Evolutionary conservation across 2,888 invertebrate genomes (phyloP).

Genomic region (Tenthredo notha): DNA sequence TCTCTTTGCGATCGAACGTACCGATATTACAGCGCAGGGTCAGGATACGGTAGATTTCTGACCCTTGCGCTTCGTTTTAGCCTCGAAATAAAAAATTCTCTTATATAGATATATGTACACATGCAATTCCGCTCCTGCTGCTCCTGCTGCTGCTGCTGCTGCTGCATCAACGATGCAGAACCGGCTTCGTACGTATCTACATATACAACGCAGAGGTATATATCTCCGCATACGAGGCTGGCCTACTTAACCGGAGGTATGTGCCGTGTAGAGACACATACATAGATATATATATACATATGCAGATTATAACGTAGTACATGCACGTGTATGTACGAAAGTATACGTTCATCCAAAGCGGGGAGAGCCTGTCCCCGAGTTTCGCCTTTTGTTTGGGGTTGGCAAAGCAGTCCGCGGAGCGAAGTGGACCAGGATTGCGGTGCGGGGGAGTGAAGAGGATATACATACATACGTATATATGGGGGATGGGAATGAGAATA

Average conservation of each 20-base stretch:
- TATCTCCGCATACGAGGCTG: slow-evolving; percentile 17
- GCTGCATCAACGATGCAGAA: slow-evolving; percentile 19
- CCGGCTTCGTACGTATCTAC: slow-evolving; percentile 3
- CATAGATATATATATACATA: background rate
- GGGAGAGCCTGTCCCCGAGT: slow-evolving; percentile 3
- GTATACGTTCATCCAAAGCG: background rate
- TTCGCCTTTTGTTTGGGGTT: slow-evolving; percentile 27
- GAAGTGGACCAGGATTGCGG: background rate
- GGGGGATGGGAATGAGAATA: background rate
- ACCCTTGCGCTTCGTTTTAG: slow-evolving; percentile 28
- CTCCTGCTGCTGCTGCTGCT: background rate
- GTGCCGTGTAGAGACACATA: background rate
- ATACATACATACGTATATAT: background rate
- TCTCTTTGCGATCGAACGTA: background rate
- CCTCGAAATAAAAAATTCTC: background rate
- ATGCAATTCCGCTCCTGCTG: background rate
- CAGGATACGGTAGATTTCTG: slow-evolving; percentile 31
- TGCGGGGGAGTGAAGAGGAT: background rate
- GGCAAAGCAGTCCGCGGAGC: slow-evolving; percentile 21
- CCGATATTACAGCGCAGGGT: slow-evolving; percentile 22
- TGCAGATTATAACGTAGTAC: background rate
- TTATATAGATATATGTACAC: background rate
- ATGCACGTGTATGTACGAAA: background rate
- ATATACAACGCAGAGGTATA: background rate
- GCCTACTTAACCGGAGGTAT: slow-evolving; percentile 21